A percentile compares a stretch with the other conserved stretches of the same genome.
Conservation (phyloP, 2,888 invertebrate species). For the Drosophila quasianomalipes region DNA sequence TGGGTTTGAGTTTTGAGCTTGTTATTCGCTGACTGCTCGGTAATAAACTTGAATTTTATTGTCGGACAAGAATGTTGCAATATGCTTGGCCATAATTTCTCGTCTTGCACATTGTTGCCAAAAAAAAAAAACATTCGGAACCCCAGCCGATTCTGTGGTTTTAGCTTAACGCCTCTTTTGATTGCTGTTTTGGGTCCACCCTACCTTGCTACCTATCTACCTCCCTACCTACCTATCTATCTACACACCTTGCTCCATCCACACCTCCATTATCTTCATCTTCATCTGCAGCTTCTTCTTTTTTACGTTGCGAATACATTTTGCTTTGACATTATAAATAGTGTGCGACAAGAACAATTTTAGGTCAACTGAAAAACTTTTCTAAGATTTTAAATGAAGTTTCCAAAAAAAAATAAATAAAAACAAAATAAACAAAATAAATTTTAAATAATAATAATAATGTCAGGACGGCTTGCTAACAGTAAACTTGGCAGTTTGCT, state of each 20-base stretch:
- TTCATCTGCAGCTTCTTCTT: slow-evolving; percentile 10
- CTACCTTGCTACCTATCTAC: not conserved
- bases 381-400: too few species aligned
- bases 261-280: not conserved
- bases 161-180: slow-evolving; percentile 59
- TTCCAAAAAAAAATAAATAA: slow-evolving; percentile 5
- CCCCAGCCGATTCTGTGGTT: slow-evolving; percentile 57
- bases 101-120: slow-evolving; percentile 73
- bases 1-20: slow-evolving; percentile 15
- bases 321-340: slow-evolving; percentile 37
- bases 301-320: slow-evolving; percentile 8
- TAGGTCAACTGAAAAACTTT: slow-evolving; percentile 25
- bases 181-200: slow-evolving; percentile 44
- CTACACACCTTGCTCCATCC: not conserved
- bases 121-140: slow-evolving; percentile 29
- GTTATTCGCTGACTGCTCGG: slow-evolving; percentile 42
- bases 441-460: slow-evolving; percentile 34
- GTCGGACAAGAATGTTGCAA: slow-evolving; percentile 83
- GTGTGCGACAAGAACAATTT: slow-evolving; percentile 31
- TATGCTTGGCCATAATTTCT: slow-evolving; percentile 80
- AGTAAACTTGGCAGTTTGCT: slow-evolving; percentile 35
- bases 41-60: slow-evolving; percentile 82
- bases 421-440: slow-evolving; percentile 1
- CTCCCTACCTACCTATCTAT: not conserved
- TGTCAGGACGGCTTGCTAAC: not conserved